These are phyloP conservation scores for Diadromus collaris DNA, from an alignment of 2,888 invertebrate genomes.

Conservation along the genomic window DNA sequence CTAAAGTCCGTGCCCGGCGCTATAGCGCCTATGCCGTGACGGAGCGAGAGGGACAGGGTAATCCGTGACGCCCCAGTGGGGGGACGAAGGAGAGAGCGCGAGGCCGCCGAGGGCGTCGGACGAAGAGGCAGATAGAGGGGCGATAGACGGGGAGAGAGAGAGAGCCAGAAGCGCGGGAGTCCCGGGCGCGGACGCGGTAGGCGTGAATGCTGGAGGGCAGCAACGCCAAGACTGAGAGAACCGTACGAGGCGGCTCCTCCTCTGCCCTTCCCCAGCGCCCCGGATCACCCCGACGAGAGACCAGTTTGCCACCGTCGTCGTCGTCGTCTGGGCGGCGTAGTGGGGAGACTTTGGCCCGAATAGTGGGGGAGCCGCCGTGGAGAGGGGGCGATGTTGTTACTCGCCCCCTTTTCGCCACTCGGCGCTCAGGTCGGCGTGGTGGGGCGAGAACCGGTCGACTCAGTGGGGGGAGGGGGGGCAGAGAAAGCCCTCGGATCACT, in stretches of 20 bases:
- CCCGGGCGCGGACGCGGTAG: conserved; percentile 76
- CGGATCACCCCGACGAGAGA: conserved; percentile 48
- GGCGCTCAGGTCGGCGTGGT: conserved; percentile 8
- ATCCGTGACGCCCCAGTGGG: conserved; percentile 31
- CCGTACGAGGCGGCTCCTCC: conserved; percentile 74
- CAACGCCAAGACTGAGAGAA: conserved; percentile 77
- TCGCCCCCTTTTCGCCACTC: conserved; percentile 4
- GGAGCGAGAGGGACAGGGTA: conserved; percentile 51
- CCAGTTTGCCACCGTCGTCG: conserved; percentile 52
- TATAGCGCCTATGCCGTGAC: conserved; percentile 41
- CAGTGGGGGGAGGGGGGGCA: conserved; percentile 12
- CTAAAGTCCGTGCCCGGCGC: conserved; percentile 73
- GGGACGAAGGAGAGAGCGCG: conserved; percentile 11
- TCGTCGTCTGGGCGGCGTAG: conserved; percentile 41
- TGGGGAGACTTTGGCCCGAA: conserved; percentile 18
- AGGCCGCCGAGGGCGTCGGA: not conserved
- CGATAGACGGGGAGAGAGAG: conserved; percentile 28
- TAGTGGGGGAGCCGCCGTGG: conserved; percentile 33
- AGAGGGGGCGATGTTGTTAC: not conserved
- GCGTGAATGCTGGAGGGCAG: conserved; percentile 80
- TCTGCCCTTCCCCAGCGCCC: conserved; percentile 74
- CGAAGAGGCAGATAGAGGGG: not conserved
- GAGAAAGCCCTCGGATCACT: conserved; percentile 24
- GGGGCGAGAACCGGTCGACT: conserved; percentile 36
- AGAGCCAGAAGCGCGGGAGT: conserved; percentile 49